phyloP scores from a whole-genome alignment of 1,140 invertebrate genomes.

The Drosophila prosaltans region DNA sequence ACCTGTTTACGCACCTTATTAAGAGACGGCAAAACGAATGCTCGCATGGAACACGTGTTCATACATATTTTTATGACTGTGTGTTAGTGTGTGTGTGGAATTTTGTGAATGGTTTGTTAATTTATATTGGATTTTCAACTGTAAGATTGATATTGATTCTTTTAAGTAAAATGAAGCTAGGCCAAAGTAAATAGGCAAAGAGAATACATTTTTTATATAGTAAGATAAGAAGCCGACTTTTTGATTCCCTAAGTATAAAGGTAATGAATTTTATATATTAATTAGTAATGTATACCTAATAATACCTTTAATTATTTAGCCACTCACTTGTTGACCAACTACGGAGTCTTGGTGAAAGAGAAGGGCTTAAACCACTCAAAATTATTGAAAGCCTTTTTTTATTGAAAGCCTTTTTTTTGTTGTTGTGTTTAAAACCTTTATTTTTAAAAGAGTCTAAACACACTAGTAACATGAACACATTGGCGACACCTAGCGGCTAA shows the following conservation, averaged over 20 bases:
- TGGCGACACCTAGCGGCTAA: too few species aligned
- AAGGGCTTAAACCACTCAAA: too few species aligned
- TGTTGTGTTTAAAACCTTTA: too few species aligned
- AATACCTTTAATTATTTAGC: neutral
- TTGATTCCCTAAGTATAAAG: neutral
- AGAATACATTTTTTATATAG: neutral
- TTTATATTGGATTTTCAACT: slow-evolving; percentile 11
- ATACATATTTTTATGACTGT: neutral
- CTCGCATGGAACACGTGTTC: slow-evolving; percentile 41
- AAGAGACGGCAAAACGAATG: slow-evolving; percentile 27
- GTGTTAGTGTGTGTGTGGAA: slow-evolving; percentile 1
- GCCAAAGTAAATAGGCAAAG: slow-evolving; percentile 8
- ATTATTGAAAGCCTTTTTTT: too few species aligned
- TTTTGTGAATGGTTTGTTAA: slow-evolving; percentile 9
- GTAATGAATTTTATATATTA: too few species aligned
- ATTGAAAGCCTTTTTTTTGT: too few species aligned
- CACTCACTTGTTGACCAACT: neutral
- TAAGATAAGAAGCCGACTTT: neutral
- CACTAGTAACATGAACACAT: too few species aligned
- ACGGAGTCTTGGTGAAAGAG: too few species aligned
- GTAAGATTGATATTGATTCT: slow-evolving; percentile 4
- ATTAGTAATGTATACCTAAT: too few species aligned
- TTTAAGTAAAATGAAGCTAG: neutral
- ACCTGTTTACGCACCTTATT: slow-evolving; percentile 72
- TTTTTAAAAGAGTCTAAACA: too few species aligned